Evolutionary conservation across 2,113 vertebrate species (phyloP), one percentile per base, ranked within the genome.

Genomic region (Martes martes): DNA sequence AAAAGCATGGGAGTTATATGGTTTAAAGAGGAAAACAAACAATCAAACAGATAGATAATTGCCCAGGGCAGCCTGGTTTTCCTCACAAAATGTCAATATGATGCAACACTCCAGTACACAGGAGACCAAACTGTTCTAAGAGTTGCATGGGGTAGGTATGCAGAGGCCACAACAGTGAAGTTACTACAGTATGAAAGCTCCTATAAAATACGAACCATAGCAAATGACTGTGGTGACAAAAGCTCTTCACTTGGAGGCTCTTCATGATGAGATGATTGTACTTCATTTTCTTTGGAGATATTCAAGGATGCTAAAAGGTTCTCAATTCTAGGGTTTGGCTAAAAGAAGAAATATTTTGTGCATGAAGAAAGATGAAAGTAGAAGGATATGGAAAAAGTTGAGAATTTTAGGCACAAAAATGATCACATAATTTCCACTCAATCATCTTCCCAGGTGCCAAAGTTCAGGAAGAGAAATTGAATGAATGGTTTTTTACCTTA

Each of bases 201-300:
- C 42, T 79, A 36, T 18, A 94, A 55, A 45, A 98, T 96, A 99
- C 99, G 3, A 97, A 99, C 99, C 99, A 99, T 99, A 63, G 99
- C 99, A 91, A 99, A 99, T 0, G 99, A 99, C 50, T 99, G 99
- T 10, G 99, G 99, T 52, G 99, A 99, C 97, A 99, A 97, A 8
- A 99, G 99, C 50, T 99, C 99, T 92, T 99, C 99, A 55, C 97
- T 96, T 42, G 98, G 89, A 95, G 84, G 95, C 1, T 71, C 94
- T 89, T 99, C 98, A 14, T 97, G 96, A 0, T 97, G 98, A 91
- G 98, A 95, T 79, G 97, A 88, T 55, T 98, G 89, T 9, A 95
- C 97, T 97, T 99, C 99, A 63, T 96, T 99, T 91, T 99, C 99
- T 97, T 98, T 99, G 92, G 99, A 98, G 95, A 99, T 98, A 97